Evolutionary conservation across 2,888 invertebrate species (phyloP), one percentile per base, ranked within the genome.

Genomic region (Octodonta nipae): DNA sequence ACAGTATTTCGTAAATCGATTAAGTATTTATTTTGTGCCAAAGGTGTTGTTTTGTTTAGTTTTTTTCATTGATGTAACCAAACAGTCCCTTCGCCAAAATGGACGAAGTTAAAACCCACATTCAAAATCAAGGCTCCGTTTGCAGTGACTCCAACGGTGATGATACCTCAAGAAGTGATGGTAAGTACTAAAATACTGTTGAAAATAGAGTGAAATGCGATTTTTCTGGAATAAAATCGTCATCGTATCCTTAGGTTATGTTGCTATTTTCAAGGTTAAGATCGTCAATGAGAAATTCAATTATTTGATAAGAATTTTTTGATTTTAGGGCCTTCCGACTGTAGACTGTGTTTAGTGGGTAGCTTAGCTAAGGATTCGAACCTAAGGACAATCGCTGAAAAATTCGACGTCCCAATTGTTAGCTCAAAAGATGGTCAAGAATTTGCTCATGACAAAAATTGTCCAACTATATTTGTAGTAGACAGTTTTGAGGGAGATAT

Each of bases 401-500:
- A 63, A 41, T 77, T 77, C 60, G 67, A 67, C 33, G 65, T 77
- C 35, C 73, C 76, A 42, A 67, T 78, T 44, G 63, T 75, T 28
- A 67, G 64, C 43, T 77, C 77, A 42, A 67, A 68, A 53, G 70
- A 68, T 47, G 78, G 75, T 35, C 51, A 63, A 49, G 76, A 77
- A 54, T 67, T 68, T 54, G 49, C 70, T 38, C 65, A 68, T 38
- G 73, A 75, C 51, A n/a, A n/a, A n/a, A 61, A 61, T 27, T n/a
- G 11, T n/a, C 14, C 13, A 6, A 78, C 76, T 29, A 69, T 77
- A 49, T 84, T 81, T 63, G 72, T 86, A 51, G 63, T 84, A 42
- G 70, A 78, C 30, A 72, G 73, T 43, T 86, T 86, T 59, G 76
- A 78, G 41, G 79, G 79, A 31, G 70, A 75, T 37, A 67, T 75